Base-by-base conservation (phyloP, 2,888 invertebrate species). In the Orthosia incerta region DNA sequence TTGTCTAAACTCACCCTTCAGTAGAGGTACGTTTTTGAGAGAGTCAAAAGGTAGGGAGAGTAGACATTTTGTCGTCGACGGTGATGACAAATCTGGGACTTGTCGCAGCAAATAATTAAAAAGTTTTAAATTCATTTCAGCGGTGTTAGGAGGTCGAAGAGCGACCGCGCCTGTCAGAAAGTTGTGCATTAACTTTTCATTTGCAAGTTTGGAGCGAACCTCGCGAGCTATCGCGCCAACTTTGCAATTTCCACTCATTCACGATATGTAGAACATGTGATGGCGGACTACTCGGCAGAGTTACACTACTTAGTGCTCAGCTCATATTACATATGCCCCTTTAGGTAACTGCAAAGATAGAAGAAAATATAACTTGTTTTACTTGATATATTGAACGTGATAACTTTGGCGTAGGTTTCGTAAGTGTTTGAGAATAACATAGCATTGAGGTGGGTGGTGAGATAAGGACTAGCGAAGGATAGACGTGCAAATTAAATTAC, bases 131-230 rank as follows among this genome's bases (percentile, higher is more conserved):
- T 93, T 93, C 90, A 92, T 93, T 91, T 88, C 84, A 87, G 89
- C 89, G 84, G 87, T 87, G 90, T 88, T 88, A 91, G 90, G 84
- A 91, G 91, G 91, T 89, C 90, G 91, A 89, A 88, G 62, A 73
- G 81, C 90, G 89, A 89, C 91, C 91, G 91, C 91, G 90, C 89
- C 93, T 93, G 94, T 93, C 94, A 92, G 85, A 84, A 94, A 94
- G 90, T 94, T 94, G 89, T 88, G 91, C 94, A 92, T 95, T 94
- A 94, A 94, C 94, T 94, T 95, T 95, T 94, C 94, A 95, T 95
- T 94, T 94, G 92, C 92, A 94, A 94, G 93, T 94, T 94, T 89
- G 85, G 88, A 89, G 88, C 89, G 89, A 92, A 90, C 86, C 90
- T 90, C 89, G 86, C 88, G 76, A 89, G 89, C 91, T 89, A 90